A percentile compares a stretch with the other conserved stretches of the same genome.
These are phyloP conservation scores for Phortica okadai DNA, from an alignment of 2,888 invertebrate genomes.

Conservation along the genomic window DNA sequence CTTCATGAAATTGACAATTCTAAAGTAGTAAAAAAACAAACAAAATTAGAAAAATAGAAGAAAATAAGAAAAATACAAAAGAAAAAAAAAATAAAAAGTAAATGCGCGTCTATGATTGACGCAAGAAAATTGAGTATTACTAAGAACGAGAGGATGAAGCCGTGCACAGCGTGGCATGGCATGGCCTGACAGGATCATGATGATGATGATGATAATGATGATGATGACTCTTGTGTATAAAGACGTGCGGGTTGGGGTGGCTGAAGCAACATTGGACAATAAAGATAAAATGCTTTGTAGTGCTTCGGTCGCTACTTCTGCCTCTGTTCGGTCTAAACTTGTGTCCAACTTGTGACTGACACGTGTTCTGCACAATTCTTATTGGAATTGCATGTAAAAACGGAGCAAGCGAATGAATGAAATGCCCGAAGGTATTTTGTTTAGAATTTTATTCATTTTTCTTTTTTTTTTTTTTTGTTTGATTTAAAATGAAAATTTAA, in stretches of 20 bases:
- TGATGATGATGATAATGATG: not conserved
- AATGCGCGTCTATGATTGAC: conserved; percentile 10
- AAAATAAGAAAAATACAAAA: not conserved
- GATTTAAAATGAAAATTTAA: not conserved
- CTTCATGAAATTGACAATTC: conserved; percentile 9
- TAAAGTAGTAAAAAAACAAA: not conserved
- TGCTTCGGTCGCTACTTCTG: not conserved
- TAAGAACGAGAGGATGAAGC: not conserved
- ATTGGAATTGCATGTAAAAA: not conserved
- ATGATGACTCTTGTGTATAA: not conserved
- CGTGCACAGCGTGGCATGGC: not conserved
- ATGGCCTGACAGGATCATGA: not conserved
- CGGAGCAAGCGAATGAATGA: not conserved
- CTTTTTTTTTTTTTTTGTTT: not conserved
- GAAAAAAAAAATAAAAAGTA: not conserved
- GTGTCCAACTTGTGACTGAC: conserved; percentile 25
- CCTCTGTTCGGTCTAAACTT: not conserved
- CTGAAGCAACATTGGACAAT: not conserved
- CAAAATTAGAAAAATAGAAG: not conserved
- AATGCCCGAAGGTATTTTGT: conserved; percentile 15
- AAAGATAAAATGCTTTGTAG: conserved; percentile 13
- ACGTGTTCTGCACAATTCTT: conserved; percentile 21
- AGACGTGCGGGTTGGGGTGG: not conserved
- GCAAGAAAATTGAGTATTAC: not conserved
- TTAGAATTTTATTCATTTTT: conserved; percentile 11